Evolutionary conservation across 2,797 vertebrate species (phyloP).

Genomic region (Chelon labrosus): DNA sequence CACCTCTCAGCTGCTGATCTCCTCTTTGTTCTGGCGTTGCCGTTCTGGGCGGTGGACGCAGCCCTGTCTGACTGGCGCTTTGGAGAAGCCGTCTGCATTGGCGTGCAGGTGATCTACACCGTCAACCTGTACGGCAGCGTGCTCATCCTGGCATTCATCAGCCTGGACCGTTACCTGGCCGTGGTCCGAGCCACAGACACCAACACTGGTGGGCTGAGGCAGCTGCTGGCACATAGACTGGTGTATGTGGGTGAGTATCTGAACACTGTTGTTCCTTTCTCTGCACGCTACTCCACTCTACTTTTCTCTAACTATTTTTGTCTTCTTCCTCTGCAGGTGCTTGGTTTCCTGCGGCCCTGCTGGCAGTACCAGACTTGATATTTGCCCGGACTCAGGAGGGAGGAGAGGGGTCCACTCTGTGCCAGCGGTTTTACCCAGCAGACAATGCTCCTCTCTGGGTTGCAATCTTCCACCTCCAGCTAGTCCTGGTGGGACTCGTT

Average conservation of each 20-base stretch:
- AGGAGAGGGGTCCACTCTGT: conserved; percentile 83
- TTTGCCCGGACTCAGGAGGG: conserved; percentile 87
- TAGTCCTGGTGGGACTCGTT: conserved; percentile 93
- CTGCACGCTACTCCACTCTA: too few species aligned
- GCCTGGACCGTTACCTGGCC: conserved; percentile 96
- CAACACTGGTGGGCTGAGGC: conserved; percentile 91
- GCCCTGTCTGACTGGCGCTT: conserved; percentile 91
- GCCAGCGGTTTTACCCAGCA: conserved; percentile 91
- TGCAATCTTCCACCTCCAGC: conserved; percentile 93
- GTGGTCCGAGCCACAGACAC: conserved; percentile 97
- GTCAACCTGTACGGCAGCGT: conserved; percentile 98
- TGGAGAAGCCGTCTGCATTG: conserved; percentile 89
- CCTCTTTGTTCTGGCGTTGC: conserved; percentile 95
- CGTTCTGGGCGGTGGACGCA: conserved; percentile 97
- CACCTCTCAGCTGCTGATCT: conserved; percentile 97
- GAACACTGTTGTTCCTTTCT: too few species aligned
- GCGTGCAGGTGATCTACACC: conserved; percentile 95
- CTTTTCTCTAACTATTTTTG: too few species aligned
- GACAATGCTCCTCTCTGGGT: conserved; percentile 83
- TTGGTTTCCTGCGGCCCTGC: conserved; percentile 89
- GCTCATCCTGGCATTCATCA: conserved; percentile 98
- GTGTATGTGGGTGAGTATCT: conserved; percentile 91
- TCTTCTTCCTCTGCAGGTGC: conserved; percentile 61
- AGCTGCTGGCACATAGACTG: conserved; percentile 92
- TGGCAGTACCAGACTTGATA: conserved; percentile 94